Conservation (phyloP, 2,113 vertebrate species). For the Perca fluviatilis region DNA sequence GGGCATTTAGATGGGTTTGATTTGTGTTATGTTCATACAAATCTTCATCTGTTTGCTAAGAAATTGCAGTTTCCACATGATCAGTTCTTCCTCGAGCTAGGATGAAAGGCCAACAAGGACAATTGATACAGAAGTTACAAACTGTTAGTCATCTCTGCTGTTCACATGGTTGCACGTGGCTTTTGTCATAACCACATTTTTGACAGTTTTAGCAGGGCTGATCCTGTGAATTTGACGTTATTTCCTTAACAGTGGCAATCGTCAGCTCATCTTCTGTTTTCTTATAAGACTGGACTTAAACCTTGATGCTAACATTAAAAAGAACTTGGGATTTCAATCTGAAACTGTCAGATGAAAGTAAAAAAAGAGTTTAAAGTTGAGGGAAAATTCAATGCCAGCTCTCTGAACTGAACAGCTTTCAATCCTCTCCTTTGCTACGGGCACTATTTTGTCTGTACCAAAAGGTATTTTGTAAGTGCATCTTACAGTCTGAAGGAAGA, state of each 20-base stretch:
- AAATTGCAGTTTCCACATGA: conserved; percentile 36
- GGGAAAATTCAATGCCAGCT: background rate
- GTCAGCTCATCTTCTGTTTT: background rate
- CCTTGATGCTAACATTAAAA: too few relatives aligned
- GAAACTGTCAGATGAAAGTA: background rate
- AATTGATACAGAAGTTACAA: background rate
- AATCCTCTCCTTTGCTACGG: background rate
- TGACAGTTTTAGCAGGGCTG: background rate
- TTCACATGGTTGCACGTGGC: background rate
- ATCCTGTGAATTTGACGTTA: background rate
- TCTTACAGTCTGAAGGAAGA: background rate
- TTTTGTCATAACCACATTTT: background rate
- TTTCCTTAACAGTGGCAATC: background rate
- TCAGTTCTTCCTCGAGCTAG: background rate
- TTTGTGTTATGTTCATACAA: background rate
- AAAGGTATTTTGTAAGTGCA: too few relatives aligned
- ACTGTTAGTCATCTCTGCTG: background rate
- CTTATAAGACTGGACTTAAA: background rate
- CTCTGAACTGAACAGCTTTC: background rate
- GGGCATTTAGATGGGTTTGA: conserved; percentile 4
- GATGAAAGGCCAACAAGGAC: background rate
- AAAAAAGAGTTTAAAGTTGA: background rate
- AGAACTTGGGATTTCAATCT: background rate
- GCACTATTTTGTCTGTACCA: background rate
- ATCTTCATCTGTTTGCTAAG: background rate